phyloP scores from a whole-genome alignment of 2,888 invertebrate species.

The Euplexia lucipara region DNA sequence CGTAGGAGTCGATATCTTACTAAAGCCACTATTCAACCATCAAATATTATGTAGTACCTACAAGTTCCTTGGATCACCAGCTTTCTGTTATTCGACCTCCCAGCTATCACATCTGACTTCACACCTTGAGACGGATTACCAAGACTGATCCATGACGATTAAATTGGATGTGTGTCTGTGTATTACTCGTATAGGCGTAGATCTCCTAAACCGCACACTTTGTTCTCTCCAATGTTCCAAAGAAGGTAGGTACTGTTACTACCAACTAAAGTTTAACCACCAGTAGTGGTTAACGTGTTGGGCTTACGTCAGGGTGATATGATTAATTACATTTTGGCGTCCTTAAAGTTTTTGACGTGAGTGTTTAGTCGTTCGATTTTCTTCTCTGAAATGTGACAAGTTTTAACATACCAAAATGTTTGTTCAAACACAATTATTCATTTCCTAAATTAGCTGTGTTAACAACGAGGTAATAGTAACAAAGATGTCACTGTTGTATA shows the following conservation, averaged over 20 bases:
- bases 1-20: too few relatives aligned
- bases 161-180: conserved; percentile 14
- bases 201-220: conserved; percentile 30
- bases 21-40: too few relatives aligned
- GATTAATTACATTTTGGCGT: not conserved
- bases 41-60: too few relatives aligned
- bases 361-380: too few relatives aligned
- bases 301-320: not conserved
- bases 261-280: conserved; percentile 23
- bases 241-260: too few relatives aligned
- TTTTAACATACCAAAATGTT: too few relatives aligned
- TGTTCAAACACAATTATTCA: too few relatives aligned
- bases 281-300: conserved; percentile 15
- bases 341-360: too few relatives aligned
- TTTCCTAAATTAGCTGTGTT: too few relatives aligned
- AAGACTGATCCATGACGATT: conserved; percentile 29
- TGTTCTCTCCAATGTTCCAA: conserved; percentile 15
- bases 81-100: conserved; percentile 1
- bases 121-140: conserved; percentile 13
- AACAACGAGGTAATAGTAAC: too few relatives aligned
- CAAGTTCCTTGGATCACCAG: not conserved
- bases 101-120: conserved; percentile 12
- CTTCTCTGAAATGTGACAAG: too few relatives aligned
- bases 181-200: conserved; percentile 29
- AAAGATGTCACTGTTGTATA: too few relatives aligned